Evolutionary conservation across 2,888 invertebrate species (phyloP).

Genomic region (Tachystola acroxantha): DNA sequence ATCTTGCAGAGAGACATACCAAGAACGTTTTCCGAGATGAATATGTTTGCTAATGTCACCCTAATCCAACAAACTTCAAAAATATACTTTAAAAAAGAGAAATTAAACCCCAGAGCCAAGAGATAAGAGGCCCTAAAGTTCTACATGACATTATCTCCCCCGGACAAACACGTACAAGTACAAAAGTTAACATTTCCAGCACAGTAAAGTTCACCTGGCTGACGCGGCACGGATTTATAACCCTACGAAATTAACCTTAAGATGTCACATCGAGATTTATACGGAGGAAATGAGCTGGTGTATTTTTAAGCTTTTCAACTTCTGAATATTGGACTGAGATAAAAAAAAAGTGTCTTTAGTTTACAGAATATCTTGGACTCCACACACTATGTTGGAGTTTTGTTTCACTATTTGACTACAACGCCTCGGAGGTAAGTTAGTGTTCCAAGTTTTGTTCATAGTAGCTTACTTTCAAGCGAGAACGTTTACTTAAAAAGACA

Average conservation of each 20-base stretch:
- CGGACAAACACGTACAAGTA: conserved; percentile 3
- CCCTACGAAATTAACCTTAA: conserved; percentile 62
- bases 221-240: conserved; percentile 47
- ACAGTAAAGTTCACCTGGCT: conserved; percentile 9
- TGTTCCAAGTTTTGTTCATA: too few relatives aligned
- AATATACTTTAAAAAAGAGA: too few relatives aligned
- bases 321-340: conserved; percentile 1
- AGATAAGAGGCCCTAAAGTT: conserved; percentile 5
- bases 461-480: too few relatives aligned
- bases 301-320: conserved; percentile 46
- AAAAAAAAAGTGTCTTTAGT: too few relatives aligned
- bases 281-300: conserved; percentile 49
- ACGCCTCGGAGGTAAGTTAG: too few relatives aligned
- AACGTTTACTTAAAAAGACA: too few relatives aligned
- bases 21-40: too few relatives aligned
- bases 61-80: conserved; percentile 1
- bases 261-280: conserved; percentile 63
- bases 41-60: neutral
- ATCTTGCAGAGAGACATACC: too few relatives aligned
- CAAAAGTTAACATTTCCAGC: conserved; percentile 5
- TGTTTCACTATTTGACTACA: too few relatives aligned
- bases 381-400: too few relatives aligned
- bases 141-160: conserved; percentile 7
- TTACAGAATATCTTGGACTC: too few relatives aligned
- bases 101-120: conserved; percentile 1